Conservation (phyloP, 2,113 vertebrate species). For the Melanotaenia duboulayi region DNA sequence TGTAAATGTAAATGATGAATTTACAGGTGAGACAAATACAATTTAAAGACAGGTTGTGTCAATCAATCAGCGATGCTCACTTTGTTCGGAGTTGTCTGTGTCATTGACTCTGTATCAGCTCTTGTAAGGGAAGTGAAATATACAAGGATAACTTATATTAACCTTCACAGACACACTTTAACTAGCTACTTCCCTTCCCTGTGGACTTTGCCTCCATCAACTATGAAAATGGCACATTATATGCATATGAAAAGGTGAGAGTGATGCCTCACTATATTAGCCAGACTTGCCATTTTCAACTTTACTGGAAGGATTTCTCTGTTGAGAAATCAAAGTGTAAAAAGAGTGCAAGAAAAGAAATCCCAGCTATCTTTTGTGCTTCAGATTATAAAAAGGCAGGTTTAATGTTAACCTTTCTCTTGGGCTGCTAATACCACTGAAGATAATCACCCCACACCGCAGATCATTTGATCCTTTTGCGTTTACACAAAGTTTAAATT, state of each 20-base stretch:
- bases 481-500: neutral
- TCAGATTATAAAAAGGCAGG: neutral
- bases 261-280: neutral
- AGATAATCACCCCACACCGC: neutral
- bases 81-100: neutral
- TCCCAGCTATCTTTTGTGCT: neutral
- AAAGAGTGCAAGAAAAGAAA: neutral
- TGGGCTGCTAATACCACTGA: neutral
- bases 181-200: constrained; percentile 21
- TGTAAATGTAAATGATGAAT: neutral
- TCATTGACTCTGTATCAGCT: constrained; percentile 11
- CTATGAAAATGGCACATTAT: constrained; percentile 21
- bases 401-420: neutral
- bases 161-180: constrained; percentile 44
- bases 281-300: constrained; percentile 12
- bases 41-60: neutral
- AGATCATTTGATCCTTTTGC: neutral
- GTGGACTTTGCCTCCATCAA: neutral
- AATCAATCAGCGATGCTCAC: neutral
- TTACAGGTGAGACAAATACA: neutral
- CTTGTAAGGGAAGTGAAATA: constrained; percentile 6
- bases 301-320: constrained; percentile 20
- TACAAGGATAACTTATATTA: constrained; percentile 13
- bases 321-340: neutral
- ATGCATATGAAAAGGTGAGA: neutral